Evolutionary conservation across 2,797 vertebrate genomes (phyloP), one percentile per base, ranked within the genome.

Genomic region (Phoebastria nigripes): DNA sequence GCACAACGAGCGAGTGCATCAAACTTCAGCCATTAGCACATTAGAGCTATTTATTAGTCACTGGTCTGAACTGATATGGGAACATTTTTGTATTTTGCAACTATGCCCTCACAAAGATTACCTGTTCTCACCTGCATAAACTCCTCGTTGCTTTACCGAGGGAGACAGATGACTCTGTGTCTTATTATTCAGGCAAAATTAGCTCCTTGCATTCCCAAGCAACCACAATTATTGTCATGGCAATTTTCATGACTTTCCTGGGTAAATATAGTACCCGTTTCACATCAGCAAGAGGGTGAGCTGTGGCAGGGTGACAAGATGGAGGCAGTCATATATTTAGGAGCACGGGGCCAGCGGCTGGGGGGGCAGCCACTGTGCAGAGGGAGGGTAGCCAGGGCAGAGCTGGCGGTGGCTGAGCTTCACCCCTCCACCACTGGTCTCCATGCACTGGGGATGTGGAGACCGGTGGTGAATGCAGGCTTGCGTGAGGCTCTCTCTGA

Each of bases 61-160:
- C 87, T 1, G 2, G 73, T 62, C 90, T 96, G 78, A 93, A 91
- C 37, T 82, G 93, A 96, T 97, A 86, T 1, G 20, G 91, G 89
- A 92, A 96, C 86, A 94, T 93, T 96, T 97, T 95, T 17, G 1
- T 71, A 63, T 96, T 96, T 95, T 95, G 96, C 84, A 93, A 91
- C 89, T 82, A 91, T 94, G 42, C 90, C 90, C 65, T 95, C 39
- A 91, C 88, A 87, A 85, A 90, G 86, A 91, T 93, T 80, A 93
- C 96, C 97, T 97, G 97, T 97, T 94, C 96, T 95, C 94, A 80
- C 97, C 97, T 96, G 97, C 82, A 82, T 29, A 49, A 93, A 87
- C 80, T 90, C 93, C 94, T 83, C 52, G 1, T 69, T 61, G 65
- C 92, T 82, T 35, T 93, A 89, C 82, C 0, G 1, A 69, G 29